Evolutionary conservation across 2,113 vertebrate species (phyloP), one percentile per base, ranked within the genome.

Genomic region (Tauraco erythrolophus): DNA sequence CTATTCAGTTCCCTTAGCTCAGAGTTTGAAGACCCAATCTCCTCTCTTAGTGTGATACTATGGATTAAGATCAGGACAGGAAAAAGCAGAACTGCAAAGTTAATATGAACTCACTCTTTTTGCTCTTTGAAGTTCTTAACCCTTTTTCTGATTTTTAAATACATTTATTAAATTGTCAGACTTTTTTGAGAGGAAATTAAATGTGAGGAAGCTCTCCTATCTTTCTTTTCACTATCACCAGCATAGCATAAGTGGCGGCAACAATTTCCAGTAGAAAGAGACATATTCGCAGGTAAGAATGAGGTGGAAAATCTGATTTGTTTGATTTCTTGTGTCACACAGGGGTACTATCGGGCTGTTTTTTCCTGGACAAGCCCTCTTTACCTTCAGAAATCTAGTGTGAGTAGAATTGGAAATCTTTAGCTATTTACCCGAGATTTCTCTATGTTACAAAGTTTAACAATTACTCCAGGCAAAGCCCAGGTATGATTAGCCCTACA

Each of bases 301-400:
- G 1, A 83, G 23, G 8, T 2, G 2, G 39, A 69, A 58, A 53
- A 72, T 13, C 13, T 6, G 7, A 19, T 68, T 66, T 53, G 8
- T 27, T 57, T 43, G 15, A 33, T 54, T 89, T 85, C 6, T 14
- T 62, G 19, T n/a, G 30, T 6, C 7, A 35, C 18, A 53, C 4
- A 46, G 13, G 9, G 3, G 8, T 53, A n/a, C 11, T 21, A 58
- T 2, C 62, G 4, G 13, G 3, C 1, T 22, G 7, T 14, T 39
- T 41, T 28, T 23, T 8, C 24, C 6, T 25, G 3, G 16, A 17
- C 9, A 50, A 61, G 2, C 5, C 10, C 3, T 58, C 14, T n/a
- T 68, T 41, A 35, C 25, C 10, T 46, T 79, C 25, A 35, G 48
- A 72, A 75, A 30, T 19, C 9, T 37, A 37, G 11, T n/a, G 61